These are phyloP conservation scores for Drosophila burlai DNA, from an alignment of 1,140 invertebrate species.

Conservation along the genomic window DNA sequence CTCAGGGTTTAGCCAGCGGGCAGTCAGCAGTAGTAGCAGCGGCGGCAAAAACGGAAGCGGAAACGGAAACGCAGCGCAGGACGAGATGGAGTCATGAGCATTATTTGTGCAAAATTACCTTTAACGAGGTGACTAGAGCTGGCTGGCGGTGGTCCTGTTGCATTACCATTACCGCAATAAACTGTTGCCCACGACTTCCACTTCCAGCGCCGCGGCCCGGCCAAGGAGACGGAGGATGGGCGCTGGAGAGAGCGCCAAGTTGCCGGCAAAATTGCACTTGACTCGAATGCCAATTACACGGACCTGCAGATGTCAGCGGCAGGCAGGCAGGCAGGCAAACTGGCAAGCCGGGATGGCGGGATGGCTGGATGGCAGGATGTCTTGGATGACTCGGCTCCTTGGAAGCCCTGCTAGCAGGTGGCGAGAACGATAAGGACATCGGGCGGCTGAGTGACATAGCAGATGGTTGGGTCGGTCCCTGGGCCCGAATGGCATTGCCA, in stretches of 20 bases:
- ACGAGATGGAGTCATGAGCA: slow-evolving; percentile 70
- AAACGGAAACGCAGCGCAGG: slow-evolving; percentile 51
- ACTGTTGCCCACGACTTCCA: slow-evolving; percentile 52
- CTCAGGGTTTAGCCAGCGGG: slow-evolving; percentile 49
- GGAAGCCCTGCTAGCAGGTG: slow-evolving; percentile 23
- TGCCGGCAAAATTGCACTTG: slow-evolving; percentile 79
- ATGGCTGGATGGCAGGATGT: slow-evolving; percentile 5
- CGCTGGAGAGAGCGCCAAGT: slow-evolving; percentile 42
- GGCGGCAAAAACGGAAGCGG: slow-evolving; percentile 31
- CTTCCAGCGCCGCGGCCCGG: slow-evolving; percentile 25
- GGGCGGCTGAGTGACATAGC: slow-evolving; percentile 40
- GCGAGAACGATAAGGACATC: slow-evolving; percentile 25
- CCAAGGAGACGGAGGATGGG: neutral
- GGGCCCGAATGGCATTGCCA: slow-evolving; percentile 59
- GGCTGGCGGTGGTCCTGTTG: slow-evolving; percentile 71
- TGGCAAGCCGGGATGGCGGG: slow-evolving; percentile 1
- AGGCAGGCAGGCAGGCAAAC: slow-evolving; percentile 10
- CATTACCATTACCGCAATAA: slow-evolving; percentile 82
- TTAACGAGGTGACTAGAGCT: slow-evolving; percentile 78
- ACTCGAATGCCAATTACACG: slow-evolving; percentile 82
- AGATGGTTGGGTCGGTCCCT: slow-evolving; percentile 21
- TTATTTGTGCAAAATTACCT: slow-evolving; percentile 83
- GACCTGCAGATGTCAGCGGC: slow-evolving; percentile 67
- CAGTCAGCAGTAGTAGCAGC: slow-evolving; percentile 25
- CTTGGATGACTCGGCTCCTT: slow-evolving; percentile 26